Conservation (phyloP, 2,797 vertebrate species). For the Rhynchonycteris naso region DNA sequence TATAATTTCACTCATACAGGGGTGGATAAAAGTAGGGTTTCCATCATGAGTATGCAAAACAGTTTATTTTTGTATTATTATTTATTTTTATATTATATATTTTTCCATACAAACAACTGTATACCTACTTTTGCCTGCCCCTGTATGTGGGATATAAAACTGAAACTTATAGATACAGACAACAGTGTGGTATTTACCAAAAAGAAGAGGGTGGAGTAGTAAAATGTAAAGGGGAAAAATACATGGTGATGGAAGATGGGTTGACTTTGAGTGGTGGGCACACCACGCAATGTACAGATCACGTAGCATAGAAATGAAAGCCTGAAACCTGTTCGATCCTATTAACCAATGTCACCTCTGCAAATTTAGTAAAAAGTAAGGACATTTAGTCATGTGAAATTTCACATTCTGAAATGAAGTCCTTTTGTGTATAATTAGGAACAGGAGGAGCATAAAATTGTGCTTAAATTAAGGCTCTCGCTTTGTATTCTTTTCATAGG, state of each 20-base stretch:
- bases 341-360: not conserved
- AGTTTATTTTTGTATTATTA: no score
- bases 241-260: not conserved
- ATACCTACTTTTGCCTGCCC: no score
- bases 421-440: not conserved
- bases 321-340: not conserved
- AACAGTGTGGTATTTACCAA: not conserved
- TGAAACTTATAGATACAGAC: not conserved
- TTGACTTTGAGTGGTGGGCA: not conserved
- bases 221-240: not conserved
- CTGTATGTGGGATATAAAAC: not conserved
- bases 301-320: not conserved
- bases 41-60: no score
- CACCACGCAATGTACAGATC: not conserved
- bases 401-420: not conserved
- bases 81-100: no score
- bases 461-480: not conserved
- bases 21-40: no score
- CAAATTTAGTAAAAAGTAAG: not conserved
- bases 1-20: not conserved
- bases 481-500: not conserved
- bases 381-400: not conserved
- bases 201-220: not conserved
- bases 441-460: not conserved
- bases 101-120: no score